Evolutionary conservation across 2,888 invertebrate genomes (phyloP), one percentile per base, ranked within the genome.

Genomic region (Lepidocyrtoides sp.): DNA sequence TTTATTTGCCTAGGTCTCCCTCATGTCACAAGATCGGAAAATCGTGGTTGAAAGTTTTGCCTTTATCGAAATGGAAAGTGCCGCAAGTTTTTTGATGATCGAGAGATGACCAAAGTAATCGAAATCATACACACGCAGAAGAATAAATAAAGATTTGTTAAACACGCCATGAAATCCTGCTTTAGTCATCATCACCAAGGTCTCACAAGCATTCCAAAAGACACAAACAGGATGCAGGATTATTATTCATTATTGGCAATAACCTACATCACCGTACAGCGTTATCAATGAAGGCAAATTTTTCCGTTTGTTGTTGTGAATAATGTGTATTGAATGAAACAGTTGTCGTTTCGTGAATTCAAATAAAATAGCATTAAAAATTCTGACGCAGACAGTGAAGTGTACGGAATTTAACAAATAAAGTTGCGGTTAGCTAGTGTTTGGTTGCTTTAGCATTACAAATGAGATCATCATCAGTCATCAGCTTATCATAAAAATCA

Each of bases 161-260:
- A 23, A 20, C 60, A n/a, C 36, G 41, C 20, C n/a, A n/a, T n/a
- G n/a, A n/a, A n/a, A n/a, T n/a, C n/a, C n/a, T n/a, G n/a, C n/a
- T n/a, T n/a, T n/a, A n/a, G 12, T 75, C 7, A 23, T n/a, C 29
- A 79, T 79, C 79, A 79, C 79, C 79, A 79, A 79, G 79, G 79
- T 79, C 79, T 79, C 79, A 20, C 12, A 54, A 54, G 14, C 1
- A 2, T 72, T 41, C 41, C 32, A 32, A 44, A 44, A 51, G n/a
- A 5, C 8, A 8, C 4, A 3, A 60, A 23, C 60, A 60, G 23
- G 60, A 23, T 8, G 26, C 26, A 60, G 60, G 60, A 60, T 23
- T 17, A 26, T n/a, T n/a, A n/a, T n/a, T n/a, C n/a, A 26, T 2
- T 8, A 60, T 12, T 1, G 51, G 17, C 20, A 60, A 2, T 8